Conservation (phyloP, 1,140 invertebrate genomes). For the Magallana ariakensis region DNA sequence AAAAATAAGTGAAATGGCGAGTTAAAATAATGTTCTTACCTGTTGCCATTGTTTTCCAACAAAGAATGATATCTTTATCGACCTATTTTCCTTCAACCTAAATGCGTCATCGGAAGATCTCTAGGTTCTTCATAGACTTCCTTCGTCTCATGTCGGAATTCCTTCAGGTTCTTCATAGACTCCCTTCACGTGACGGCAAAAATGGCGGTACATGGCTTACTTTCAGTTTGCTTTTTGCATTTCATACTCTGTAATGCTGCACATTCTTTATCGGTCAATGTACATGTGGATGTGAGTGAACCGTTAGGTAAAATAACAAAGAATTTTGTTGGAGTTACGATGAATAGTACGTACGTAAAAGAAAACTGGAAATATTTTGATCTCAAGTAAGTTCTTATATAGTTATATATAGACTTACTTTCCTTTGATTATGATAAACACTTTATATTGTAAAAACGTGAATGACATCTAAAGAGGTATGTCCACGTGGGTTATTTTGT, state of each 20-base stretch:
- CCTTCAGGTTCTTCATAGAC: too few relatives aligned
- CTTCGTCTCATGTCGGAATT: too few relatives aligned
- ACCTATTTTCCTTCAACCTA: too few relatives aligned
- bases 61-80: not conserved
- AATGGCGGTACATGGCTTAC: not conserved
- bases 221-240: not conserved
- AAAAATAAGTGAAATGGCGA: too few relatives aligned
- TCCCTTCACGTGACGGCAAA: not conserved
- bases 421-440: too few relatives aligned
- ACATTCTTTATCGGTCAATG: not conserved
- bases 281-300: not conserved
- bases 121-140: too few relatives aligned
- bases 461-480: too few relatives aligned
- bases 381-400: not conserved
- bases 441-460: too few relatives aligned
- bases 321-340: not conserved
- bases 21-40: not conserved
- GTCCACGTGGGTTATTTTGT: too few relatives aligned
- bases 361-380: conserved; percentile 16
- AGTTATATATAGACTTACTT: too few relatives aligned
- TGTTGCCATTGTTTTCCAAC: not conserved
- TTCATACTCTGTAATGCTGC: not conserved
- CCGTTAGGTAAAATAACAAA: not conserved
- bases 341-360: not conserved
- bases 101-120: too few relatives aligned